Conservation (phyloP, 1,140 invertebrate species). For the Pristionchus pacificus region DNA sequence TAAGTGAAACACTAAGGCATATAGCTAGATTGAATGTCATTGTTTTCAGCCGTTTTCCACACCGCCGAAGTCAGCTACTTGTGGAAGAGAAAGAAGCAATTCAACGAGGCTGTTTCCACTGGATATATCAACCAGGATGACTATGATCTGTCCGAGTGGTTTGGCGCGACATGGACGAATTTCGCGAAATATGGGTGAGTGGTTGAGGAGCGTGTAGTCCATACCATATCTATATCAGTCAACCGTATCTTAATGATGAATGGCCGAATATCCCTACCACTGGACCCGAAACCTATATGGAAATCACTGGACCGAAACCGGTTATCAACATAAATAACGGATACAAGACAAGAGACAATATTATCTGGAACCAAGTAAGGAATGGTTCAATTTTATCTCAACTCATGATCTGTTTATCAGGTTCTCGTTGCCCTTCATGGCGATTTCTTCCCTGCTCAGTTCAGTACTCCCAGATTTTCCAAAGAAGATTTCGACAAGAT, state of each 20-base stretch:
- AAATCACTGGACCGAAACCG: slow-evolving; percentile 4
- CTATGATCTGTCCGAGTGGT: slow-evolving; percentile 20
- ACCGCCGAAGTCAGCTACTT: slow-evolving; percentile 16
- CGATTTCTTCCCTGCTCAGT: too few species aligned
- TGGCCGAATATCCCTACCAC: not conserved
- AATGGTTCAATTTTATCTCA: not conserved
- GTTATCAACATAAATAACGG: not conserved
- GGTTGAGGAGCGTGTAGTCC: slow-evolving; percentile 1
- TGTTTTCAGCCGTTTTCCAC: slow-evolving; percentile 24
- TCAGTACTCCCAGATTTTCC: too few species aligned
- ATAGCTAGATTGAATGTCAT: not conserved
- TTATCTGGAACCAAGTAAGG: slow-evolving; percentile 19
- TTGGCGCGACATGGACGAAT: slow-evolving; percentile 24
- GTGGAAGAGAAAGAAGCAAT: slow-evolving; percentile 8
- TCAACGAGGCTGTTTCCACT: not conserved
- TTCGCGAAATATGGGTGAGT: slow-evolving; percentile 25
- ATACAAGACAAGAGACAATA: slow-evolving; percentile 5
- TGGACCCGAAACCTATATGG: not conserved
- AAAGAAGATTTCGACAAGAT: too few species aligned
- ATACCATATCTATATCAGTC: not conserved
- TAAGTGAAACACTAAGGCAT: slow-evolving; percentile 5
- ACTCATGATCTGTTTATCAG: too few species aligned
- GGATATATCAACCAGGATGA: not conserved
- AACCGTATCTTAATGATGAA: not conserved
- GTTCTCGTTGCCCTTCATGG: too few species aligned